Percentiles rank a stretch among this genome's conserved stretches.
Evolutionary conservation across 2,888 invertebrate genomes (phyloP).

Genomic region (Dryocosmus kuriphilus): DNA sequence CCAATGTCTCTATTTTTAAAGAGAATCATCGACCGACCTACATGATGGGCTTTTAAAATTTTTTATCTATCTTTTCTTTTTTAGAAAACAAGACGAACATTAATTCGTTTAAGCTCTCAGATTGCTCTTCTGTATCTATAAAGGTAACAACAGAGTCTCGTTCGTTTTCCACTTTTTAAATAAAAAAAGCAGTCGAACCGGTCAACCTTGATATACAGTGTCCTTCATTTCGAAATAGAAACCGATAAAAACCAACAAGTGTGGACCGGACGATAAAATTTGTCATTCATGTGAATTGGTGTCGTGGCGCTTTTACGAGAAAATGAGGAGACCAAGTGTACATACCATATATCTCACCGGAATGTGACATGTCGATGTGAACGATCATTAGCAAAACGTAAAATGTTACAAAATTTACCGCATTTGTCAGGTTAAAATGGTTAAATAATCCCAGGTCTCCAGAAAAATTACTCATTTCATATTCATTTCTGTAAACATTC

Average conservation of each 20-base stretch:
- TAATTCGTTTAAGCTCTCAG: constrained; percentile 3
- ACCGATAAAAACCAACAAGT: constrained; percentile 50
- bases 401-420: constrained; percentile 14
- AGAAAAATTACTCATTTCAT: not conserved
- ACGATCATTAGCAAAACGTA: constrained; percentile 5
- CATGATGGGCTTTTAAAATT: not conserved
- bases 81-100: not conserved
- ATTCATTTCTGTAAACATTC: not conserved
- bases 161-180: constrained; percentile 18
- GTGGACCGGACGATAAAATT: constrained; percentile 52
- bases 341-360: not conserved
- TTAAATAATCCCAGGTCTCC: not conserved
- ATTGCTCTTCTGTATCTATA: not conserved
- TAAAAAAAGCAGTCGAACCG: constrained; percentile 50
- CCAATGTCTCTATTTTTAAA: not conserved
- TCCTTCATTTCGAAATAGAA: constrained; percentile 56
- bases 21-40: constrained; percentile 10
- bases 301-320: constrained; percentile 3
- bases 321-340: constrained; percentile 2
- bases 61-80: constrained; percentile 10
- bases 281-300: constrained; percentile 50
- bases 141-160: not conserved
- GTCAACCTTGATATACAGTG: constrained; percentile 57
- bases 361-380: constrained; percentile 14
- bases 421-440: constrained; percentile 4